Conservation (phyloP, 2,113 vertebrate genomes). For the Glaucomys volans region DNA sequence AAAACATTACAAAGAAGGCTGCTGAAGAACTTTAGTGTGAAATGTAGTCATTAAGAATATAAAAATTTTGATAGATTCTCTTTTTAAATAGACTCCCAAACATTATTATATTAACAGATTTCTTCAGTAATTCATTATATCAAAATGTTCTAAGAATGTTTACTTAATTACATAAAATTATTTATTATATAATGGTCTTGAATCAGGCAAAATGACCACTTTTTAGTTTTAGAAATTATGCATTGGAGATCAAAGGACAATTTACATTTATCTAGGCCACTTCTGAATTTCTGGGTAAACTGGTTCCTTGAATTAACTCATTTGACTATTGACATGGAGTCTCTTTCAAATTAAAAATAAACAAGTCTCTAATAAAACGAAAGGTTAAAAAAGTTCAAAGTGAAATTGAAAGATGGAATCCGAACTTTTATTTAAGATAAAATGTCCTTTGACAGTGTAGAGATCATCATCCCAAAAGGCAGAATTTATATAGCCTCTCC, state of each 20-base stretch:
- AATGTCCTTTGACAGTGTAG: background rate
- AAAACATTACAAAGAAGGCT: constrained; percentile 15
- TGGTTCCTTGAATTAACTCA: background rate
- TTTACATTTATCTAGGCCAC: background rate
- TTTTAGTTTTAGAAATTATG: constrained; percentile 59
- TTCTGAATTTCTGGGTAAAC: constrained; percentile 32
- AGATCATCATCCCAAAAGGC: background rate
- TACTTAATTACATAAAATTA: constrained; percentile 45
- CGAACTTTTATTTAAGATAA: constrained; percentile 4
- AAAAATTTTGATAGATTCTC: background rate
- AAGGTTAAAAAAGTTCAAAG: background rate
- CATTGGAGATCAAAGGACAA: background rate
- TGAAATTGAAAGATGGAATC: background rate
- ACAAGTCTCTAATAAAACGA: background rate
- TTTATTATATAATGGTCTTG: background rate
- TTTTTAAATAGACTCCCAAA: constrained; percentile 34
- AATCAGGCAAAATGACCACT: background rate
- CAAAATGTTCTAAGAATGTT: background rate
- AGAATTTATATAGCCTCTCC: background rate
- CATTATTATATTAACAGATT: background rate
- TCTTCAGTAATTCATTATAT: background rate
- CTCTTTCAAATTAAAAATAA: constrained; percentile 50
- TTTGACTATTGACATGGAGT: background rate
- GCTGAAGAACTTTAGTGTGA: constrained; percentile 37
- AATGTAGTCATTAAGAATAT: background rate